Conservation (phyloP, 2,113 vertebrate genomes). For the Tinamus guttatus region DNA sequence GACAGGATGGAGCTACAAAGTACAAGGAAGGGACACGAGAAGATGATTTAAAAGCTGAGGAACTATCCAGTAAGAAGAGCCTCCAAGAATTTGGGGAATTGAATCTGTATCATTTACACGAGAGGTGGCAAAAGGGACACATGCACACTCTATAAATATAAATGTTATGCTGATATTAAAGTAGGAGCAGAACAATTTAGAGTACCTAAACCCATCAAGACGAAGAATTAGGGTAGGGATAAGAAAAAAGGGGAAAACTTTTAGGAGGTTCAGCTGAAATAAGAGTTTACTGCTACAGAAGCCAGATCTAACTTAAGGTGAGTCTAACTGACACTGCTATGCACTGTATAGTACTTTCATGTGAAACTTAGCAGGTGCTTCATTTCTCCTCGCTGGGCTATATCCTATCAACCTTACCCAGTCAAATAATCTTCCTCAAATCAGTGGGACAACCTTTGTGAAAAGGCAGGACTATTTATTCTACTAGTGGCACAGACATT, state of each 20-base stretch:
- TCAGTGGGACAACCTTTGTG: slow-evolving; percentile 1
- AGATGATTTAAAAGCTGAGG: neutral
- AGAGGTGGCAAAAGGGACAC: neutral
- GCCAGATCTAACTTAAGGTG: neutral
- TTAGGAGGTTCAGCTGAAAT: neutral
- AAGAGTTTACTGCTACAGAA: neutral
- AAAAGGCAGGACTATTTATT: slow-evolving; percentile 45
- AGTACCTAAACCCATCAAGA: neutral
- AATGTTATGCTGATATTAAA: neutral
- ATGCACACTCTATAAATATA: neutral
- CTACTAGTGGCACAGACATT: slow-evolving; percentile 46
- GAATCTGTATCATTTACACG: neutral
- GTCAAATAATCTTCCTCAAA: slow-evolving; percentile 12
- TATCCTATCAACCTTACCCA: slow-evolving; percentile 10
- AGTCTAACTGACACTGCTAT: neutral
- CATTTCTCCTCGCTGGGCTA: neutral
- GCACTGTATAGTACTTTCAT: neutral
- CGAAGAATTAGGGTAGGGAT: neutral
- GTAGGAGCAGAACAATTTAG: neutral
- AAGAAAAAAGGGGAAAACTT: neutral
- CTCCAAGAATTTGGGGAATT: neutral
- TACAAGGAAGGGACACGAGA: neutral
- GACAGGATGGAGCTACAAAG: neutral
- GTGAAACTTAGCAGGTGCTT: slow-evolving; percentile 67
- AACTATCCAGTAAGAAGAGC: neutral